These are phyloP conservation scores for Platysteira castanea DNA, from an alignment of 2,113 vertebrate species.

Conservation along the genomic window DNA sequence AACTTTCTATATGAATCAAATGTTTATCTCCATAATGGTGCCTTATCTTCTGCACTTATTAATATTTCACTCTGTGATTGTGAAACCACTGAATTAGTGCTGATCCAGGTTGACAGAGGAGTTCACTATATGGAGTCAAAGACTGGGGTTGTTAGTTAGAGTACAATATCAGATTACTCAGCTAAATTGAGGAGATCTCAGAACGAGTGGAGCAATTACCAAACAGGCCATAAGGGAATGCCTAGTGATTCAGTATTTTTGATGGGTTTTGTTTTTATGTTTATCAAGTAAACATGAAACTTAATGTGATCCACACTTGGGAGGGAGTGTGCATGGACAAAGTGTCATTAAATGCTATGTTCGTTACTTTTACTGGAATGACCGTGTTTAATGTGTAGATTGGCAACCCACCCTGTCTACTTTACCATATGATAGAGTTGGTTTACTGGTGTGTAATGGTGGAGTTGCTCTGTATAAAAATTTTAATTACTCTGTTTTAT, in stretches of 20 bases:
- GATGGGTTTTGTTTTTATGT: not conserved
- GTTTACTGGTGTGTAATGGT: not conserved
- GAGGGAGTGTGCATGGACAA: not conserved
- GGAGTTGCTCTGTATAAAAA: not conserved
- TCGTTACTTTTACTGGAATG: not conserved
- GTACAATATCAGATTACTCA: not conserved
- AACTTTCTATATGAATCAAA: not conserved
- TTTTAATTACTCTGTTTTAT: not conserved
- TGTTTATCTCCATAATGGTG: not conserved
- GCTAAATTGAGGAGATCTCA: not conserved
- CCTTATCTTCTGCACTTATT: not conserved
- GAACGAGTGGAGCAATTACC: not conserved
- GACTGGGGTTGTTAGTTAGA: not conserved
- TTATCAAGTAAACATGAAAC: not conserved
- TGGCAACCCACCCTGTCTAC: not conserved
- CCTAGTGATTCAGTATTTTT: not conserved
- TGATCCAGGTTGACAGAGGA: not conserved
- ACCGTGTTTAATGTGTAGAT: not conserved
- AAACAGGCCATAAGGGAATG: not conserved
- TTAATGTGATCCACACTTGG: not conserved
- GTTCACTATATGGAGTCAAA: not conserved
- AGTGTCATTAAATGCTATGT: not conserved
- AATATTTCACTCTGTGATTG: not conserved
- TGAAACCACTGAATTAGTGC: not conserved
- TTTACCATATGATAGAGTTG: not conserved